These are phyloP conservation scores for Schizaphis graminum DNA, from an alignment of 2,888 invertebrate genomes.

Conservation along the genomic window DNA sequence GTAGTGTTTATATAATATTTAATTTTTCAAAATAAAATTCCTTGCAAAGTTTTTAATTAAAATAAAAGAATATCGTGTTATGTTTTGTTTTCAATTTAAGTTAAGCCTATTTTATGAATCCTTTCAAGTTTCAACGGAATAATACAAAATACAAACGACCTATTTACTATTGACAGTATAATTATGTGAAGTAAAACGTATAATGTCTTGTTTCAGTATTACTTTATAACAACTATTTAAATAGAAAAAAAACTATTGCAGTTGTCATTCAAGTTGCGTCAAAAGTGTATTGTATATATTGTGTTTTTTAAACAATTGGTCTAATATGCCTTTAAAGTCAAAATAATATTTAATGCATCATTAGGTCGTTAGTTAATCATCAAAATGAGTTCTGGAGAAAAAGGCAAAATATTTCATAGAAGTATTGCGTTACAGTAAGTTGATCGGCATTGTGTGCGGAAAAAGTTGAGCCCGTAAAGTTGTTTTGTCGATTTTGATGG, in stretches of 20 bases:
- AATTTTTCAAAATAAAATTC: slow-evolving; percentile 17
- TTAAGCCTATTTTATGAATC: slow-evolving; percentile 8
- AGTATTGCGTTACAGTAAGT: neutral
- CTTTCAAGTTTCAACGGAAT: neutral
- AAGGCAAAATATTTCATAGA: neutral
- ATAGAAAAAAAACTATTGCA: neutral
- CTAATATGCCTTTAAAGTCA: neutral
- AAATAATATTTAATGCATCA: neutral
- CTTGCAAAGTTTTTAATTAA: neutral
- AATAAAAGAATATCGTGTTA: slow-evolving; percentile 21
- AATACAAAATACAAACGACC: neutral
- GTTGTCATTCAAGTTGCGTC: neutral
- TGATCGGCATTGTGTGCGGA: neutral
- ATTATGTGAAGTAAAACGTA: neutral
- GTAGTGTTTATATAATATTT: neutral
- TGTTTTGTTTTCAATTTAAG: neutral
- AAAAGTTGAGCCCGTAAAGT: neutral
- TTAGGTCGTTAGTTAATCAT: neutral
- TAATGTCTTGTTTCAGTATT: neutral
- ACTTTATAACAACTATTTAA: neutral
- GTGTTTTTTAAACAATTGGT: neutral
- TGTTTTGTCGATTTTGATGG: slow-evolving; percentile 13
- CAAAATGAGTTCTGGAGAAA: neutral
- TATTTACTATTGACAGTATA: neutral
- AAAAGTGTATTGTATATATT: neutral